Conservation (phyloP, 1,140 invertebrate species). For the Tribolium madens region DNA sequence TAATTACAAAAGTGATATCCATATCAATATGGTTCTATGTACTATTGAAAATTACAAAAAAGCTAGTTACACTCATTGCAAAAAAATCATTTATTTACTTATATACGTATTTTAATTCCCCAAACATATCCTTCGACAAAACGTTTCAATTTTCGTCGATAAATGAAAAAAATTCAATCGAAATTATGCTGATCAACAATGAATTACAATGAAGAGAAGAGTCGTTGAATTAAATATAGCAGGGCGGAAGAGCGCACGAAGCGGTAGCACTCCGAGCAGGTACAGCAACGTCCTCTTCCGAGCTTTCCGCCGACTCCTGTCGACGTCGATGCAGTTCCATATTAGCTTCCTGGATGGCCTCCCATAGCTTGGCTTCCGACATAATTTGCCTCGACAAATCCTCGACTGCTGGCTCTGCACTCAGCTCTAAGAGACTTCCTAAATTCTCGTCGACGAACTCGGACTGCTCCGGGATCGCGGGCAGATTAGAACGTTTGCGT, state of each 20-base stretch:
- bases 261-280: constrained; percentile 56
- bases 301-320: constrained; percentile 64
- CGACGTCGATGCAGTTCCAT: constrained; percentile 74
- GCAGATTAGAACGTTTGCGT: constrained; percentile 72
- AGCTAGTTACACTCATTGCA: constrained; percentile 26
- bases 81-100: background rate
- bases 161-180: background rate
- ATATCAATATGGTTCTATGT: constrained; percentile 13
- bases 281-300: constrained; percentile 50
- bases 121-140: background rate
- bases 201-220: background rate
- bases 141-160: background rate
- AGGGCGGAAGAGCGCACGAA: constrained; percentile 61
- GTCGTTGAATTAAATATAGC: constrained; percentile 58
- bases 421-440: constrained; percentile 73
- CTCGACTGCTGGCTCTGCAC: constrained; percentile 76
- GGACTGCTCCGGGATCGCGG: constrained; percentile 63
- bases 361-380: constrained; percentile 81
- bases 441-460: constrained; percentile 71
- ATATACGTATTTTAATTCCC: background rate
- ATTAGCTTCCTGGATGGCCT: constrained; percentile 81
- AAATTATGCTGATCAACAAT: background rate
- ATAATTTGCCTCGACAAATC: constrained; percentile 81
- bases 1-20: constrained; percentile 22
- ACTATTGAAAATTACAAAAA: constrained; percentile 7